Percentiles rank a stretch among this genome's conserved stretches.
These are phyloP conservation scores for Teinopalpus imperialis DNA, from an alignment of 2,888 invertebrate genomes.

Conservation along the genomic window DNA sequence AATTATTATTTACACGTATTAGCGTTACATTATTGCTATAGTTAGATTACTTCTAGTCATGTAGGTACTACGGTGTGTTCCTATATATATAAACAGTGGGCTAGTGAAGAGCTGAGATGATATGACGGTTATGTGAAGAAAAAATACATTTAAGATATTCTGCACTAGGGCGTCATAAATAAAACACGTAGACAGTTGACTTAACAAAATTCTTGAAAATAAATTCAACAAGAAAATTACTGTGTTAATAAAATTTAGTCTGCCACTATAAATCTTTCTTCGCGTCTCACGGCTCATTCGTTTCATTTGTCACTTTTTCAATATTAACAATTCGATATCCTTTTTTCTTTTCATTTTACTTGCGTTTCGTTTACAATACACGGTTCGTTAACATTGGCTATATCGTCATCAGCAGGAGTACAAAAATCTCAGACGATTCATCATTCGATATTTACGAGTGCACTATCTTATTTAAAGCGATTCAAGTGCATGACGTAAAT, in stretches of 20 bases:
- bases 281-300: not conserved
- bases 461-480: slow-evolving; percentile 31
- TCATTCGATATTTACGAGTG: slow-evolving; percentile 35
- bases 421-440: slow-evolving; percentile 35
- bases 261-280: slow-evolving; percentile 5
- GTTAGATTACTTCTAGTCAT: no score
- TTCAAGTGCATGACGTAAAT: slow-evolving; percentile 38
- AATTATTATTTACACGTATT: no score
- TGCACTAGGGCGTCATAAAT: no score
- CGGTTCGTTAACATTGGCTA: slow-evolving; percentile 23
- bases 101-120: no score
- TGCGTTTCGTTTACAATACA: slow-evolving; percentile 13
- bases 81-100: no score
- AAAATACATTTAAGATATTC: no score
- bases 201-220: no score
- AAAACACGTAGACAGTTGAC: no score
- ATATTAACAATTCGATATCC: slow-evolving; percentile 14
- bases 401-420: slow-evolving; percentile 18
- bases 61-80: no score
- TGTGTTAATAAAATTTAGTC: not conserved
- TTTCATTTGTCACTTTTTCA: slow-evolving; percentile 23
- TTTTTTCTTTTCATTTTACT: slow-evolving; percentile 19
- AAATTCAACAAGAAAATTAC: no score
- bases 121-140: no score
- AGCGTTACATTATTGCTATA: no score